Base-by-base conservation (phyloP, 2,113 vertebrate species). In the Acrocephalus arundinaceus region DNA sequence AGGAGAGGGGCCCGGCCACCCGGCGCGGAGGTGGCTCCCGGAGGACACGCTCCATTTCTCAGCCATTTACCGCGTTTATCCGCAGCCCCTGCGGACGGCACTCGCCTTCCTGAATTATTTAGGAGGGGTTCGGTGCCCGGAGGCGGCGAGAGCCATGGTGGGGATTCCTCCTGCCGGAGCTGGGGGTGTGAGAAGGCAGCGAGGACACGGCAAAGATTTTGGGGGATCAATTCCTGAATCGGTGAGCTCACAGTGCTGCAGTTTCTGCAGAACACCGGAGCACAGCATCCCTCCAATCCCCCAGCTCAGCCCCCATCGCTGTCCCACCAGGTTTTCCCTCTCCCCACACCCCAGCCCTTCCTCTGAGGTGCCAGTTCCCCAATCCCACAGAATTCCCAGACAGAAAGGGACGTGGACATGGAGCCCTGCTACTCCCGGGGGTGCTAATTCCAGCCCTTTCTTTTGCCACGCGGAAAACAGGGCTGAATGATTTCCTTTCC, bases 241-340 rank as follows among this genome's bases (percentile, higher is more conserved):
- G 10, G 11, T 2, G 23, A 41, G 67, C 45, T 72, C 63, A 0
- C 0, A 3, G 62, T 10, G 67, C 51, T 43, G 7, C 6, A 0
- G 13, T 6, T 10, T 1, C 30, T 0, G 0, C 1, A 2, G 41
- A 13, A 16, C 1, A 0, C 4, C 1, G 41, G 54, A 61, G 27
- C 66, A 2, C 45, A 28, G 8, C 54, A 0, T 27, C 27, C 39
- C 62, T 5, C 19, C 13, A 3, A 31, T 25, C 18, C 30, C 39
- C 12, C 65, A 39, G 28, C 49, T 33, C 8, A 7, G 3, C 10
- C 46, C 17, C 31, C 43, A 33, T 4, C 49, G 18, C 31, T 20
- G 16, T 21, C 45, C 59, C 65, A 14, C 13, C 46, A 10, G 30
- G 5, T 16, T 58, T 58, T 59, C n/a, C 57, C 54, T 25, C 77